Evolutionary conservation across 1,140 invertebrate genomes (phyloP).

Genomic region (Penaeus japonicus): DNA sequence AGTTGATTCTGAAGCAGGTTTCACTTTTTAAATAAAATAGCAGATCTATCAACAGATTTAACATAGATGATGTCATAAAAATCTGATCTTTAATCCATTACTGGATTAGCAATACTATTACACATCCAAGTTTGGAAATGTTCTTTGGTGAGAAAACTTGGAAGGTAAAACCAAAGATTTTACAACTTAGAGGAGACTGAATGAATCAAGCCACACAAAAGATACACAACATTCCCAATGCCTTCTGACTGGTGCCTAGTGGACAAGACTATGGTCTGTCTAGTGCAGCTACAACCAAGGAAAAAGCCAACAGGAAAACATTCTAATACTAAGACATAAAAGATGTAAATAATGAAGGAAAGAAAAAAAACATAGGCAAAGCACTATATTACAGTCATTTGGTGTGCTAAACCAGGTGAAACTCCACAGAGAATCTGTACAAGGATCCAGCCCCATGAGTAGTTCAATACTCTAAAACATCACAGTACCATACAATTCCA

Average conservation of each 20-base stretch:
- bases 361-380: not conserved
- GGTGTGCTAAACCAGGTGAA: constrained; percentile 24
- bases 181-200: too few relatives aligned
- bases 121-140: too few relatives aligned
- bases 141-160: too few relatives aligned
- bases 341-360: not conserved
- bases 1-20: too few relatives aligned
- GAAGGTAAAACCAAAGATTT: too few relatives aligned
- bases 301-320: constrained; percentile 26
- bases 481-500: too few relatives aligned
- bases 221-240: not conserved
- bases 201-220: not conserved
- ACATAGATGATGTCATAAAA: too few relatives aligned
- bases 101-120: too few relatives aligned
- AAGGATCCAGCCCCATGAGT: not conserved
- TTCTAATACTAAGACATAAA: constrained; percentile 7
- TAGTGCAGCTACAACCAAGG: constrained; percentile 40
- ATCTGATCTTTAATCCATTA: too few relatives aligned
- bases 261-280: not conserved
- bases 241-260: constrained; percentile 8
- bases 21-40: too few relatives aligned
- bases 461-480: not conserved
- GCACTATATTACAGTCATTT: not conserved
- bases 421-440: constrained; percentile 22
- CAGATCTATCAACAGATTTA: too few relatives aligned